Evolutionary conservation across 2,113 vertebrate genomes (phyloP).

Genomic region (Centropristis striata): DNA sequence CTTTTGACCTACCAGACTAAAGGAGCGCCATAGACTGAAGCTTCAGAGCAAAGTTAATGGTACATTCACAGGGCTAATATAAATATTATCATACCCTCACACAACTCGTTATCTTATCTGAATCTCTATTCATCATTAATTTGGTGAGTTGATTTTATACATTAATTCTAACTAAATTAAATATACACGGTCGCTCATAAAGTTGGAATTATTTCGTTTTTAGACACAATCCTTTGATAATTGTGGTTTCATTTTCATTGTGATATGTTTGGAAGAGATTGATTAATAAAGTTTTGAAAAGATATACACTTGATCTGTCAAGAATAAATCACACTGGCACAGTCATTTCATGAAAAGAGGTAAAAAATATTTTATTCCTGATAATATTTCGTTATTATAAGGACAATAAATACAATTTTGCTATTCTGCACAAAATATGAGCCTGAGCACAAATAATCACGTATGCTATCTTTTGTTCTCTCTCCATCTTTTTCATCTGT

Average conservation of each 20-base stretch:
- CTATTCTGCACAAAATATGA: slow-evolving; percentile 10
- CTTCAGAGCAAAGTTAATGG: slow-evolving; percentile 39
- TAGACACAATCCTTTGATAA: too few relatives aligned
- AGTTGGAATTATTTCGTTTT: too few relatives aligned
- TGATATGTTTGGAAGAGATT: too few relatives aligned
- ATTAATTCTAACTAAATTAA: background rate
- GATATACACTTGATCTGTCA: too few relatives aligned
- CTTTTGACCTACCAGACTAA: slow-evolving; percentile 73
- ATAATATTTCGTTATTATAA: background rate
- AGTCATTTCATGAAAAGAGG: too few relatives aligned
- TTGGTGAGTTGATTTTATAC: background rate
- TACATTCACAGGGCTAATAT: slow-evolving; percentile 29
- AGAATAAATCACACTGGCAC: too few relatives aligned
- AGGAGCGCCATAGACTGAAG: slow-evolving; percentile 34
- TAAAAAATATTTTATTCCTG: too few relatives aligned
- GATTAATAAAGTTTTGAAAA: too few relatives aligned
- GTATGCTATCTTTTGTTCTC: background rate
- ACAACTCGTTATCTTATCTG: slow-evolving; percentile 22
- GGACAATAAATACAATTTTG: background rate
- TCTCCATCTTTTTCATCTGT: background rate
- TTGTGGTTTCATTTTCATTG: too few relatives aligned
- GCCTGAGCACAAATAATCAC: slow-evolving; percentile 8
- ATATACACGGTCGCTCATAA: too few relatives aligned
- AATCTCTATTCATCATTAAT: background rate
- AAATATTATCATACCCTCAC: slow-evolving; percentile 54